Percentiles rank a stretch among this genome's conserved stretches.
Evolutionary conservation across 2,113 vertebrate genomes (phyloP).

Genomic region (Lucifuga dentata): DNA sequence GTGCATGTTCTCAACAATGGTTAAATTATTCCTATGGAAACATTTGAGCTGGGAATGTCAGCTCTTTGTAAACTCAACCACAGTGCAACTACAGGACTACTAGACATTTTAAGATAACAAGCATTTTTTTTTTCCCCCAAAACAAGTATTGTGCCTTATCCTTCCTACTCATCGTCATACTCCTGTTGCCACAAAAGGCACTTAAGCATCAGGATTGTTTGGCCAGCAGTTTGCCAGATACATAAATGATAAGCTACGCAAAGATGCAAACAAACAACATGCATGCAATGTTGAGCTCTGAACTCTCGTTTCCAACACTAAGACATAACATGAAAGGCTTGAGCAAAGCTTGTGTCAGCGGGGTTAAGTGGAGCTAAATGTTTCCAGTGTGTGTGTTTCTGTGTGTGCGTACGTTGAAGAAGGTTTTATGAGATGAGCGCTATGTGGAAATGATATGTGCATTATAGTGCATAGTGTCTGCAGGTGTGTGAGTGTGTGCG

Average conservation of each 20-base stretch:
- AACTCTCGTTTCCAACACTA: constrained; percentile 35
- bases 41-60: constrained; percentile 50
- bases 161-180: not conserved
- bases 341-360: constrained; percentile 32
- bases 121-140: too few species aligned
- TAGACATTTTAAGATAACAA: too few species aligned
- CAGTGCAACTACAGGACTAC: constrained; percentile 36
- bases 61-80: constrained; percentile 34
- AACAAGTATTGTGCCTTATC: not conserved
- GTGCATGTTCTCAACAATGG: constrained; percentile 25
- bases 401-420: constrained; percentile 31
- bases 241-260: constrained; percentile 5
- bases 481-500: constrained; percentile 58
- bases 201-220: constrained; percentile 40
- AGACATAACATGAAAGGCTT: constrained; percentile 34
- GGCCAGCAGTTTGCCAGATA: constrained; percentile 5
- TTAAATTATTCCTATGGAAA: constrained; percentile 43
- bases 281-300: constrained; percentile 33
- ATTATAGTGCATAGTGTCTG: constrained; percentile 67
- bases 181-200: constrained; percentile 63
- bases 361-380: constrained; percentile 43
- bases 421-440: constrained; percentile 25
- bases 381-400: constrained; percentile 1
- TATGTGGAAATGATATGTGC: constrained; percentile 56
- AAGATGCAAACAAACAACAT: constrained; percentile 14